A percentile compares a stretch with the other conserved stretches of the same genome.
These are phyloP conservation scores for Anaspis maculata DNA, from an alignment of 2,888 invertebrate species.

Conservation along the genomic window DNA sequence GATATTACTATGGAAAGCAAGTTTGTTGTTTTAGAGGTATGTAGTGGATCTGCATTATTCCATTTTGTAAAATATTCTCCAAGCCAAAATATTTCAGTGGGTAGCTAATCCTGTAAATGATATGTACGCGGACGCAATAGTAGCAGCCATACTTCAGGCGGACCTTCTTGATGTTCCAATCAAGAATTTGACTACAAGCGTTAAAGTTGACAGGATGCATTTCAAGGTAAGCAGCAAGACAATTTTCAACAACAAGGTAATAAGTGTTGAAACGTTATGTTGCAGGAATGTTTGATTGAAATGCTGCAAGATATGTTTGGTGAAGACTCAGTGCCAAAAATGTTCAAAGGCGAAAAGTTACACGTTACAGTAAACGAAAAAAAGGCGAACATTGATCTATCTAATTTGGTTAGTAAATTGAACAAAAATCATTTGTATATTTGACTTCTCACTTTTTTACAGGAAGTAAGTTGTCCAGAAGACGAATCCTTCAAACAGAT, in stretches of 20 bases:
- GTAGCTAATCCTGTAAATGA: slow-evolving; percentile 90
- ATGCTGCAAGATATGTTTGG: slow-evolving; percentile 94
- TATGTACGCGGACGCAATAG: slow-evolving; percentile 95
- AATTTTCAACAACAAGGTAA: too few relatives aligned
- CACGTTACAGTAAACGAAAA: slow-evolving; percentile 79
- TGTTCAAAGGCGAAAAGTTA: slow-evolving; percentile 83
- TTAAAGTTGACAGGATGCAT: slow-evolving; percentile 82
- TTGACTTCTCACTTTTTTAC: slow-evolving; percentile 22
- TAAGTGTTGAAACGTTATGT: slow-evolving; percentile 16
- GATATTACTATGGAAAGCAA: slow-evolving; percentile 74
- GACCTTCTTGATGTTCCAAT: slow-evolving; percentile 58
- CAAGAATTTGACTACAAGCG: slow-evolving; percentile 52
- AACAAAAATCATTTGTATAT: not conserved
- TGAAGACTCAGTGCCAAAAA: slow-evolving; percentile 84
- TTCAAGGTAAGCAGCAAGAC: slow-evolving; percentile 80
- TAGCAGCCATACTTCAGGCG: slow-evolving; percentile 81
- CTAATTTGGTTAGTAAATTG: slow-evolving; percentile 52
- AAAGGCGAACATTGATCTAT: slow-evolving; percentile 76
- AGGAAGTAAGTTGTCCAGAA: slow-evolving; percentile 73
- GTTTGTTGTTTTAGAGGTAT: slow-evolving; percentile 75
- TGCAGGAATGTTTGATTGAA: slow-evolving; percentile 75
- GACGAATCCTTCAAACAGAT: slow-evolving; percentile 78
- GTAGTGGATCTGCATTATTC: not conserved
- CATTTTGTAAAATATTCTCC: not conserved
- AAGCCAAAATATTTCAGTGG: slow-evolving; percentile 55